Percentiles rank a stretch among this genome's conserved stretches.
Conservation (phyloP, 1,140 invertebrate species). For the Drosophila mojavensis region DNA sequence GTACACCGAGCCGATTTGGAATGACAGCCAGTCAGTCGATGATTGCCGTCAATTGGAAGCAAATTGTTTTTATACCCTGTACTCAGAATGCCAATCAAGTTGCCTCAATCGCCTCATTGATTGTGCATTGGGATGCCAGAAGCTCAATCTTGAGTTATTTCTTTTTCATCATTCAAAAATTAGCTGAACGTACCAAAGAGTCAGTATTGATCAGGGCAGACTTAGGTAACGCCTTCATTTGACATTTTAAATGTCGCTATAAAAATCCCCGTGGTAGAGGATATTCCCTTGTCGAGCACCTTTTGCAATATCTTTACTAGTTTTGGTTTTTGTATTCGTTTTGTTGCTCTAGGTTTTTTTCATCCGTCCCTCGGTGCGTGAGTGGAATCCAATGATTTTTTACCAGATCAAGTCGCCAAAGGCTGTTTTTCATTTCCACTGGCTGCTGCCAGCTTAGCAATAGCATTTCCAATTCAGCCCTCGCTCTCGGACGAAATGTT, state of each 20-base stretch:
- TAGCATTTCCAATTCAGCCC: conserved; percentile 62
- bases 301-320: background rate
- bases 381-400: conserved; percentile 58
- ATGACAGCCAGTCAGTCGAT: conserved; percentile 55
- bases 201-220: too few relatives aligned
- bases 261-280: background rate
- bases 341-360: conserved; percentile 56
- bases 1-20: conserved; percentile 33
- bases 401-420: conserved; percentile 55
- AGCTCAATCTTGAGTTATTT: too few relatives aligned
- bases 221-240: too few relatives aligned
- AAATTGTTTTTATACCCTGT: conserved; percentile 61
- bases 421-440: conserved; percentile 25
- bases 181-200: too few relatives aligned
- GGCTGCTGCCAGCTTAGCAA: conserved; percentile 42
- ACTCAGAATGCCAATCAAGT: too few relatives aligned
- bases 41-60: conserved; percentile 73
- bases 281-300: background rate
- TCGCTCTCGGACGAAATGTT: conserved; percentile 47
- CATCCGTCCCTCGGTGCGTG: conserved; percentile 10
- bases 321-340: conserved; percentile 7
- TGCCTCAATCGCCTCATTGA: too few relatives aligned
- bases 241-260: too few relatives aligned
- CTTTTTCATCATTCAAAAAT: too few relatives aligned
- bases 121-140: background rate